phyloP scores from a whole-genome alignment of 2,113 vertebrate species.

The Psephotus haematonotus region DNA sequence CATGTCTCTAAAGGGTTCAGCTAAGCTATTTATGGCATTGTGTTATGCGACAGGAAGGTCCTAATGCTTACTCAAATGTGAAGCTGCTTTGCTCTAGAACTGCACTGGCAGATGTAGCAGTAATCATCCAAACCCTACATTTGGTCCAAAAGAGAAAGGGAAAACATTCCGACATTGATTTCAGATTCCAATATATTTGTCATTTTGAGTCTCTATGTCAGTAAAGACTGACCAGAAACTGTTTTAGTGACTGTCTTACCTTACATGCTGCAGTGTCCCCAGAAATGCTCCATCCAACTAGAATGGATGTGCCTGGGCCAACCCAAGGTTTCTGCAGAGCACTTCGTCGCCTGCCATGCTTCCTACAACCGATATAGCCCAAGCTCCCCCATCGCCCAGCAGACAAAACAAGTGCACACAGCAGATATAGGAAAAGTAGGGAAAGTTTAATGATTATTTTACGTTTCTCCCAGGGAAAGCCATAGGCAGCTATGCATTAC shows the following conservation, averaged over 20 bases:
- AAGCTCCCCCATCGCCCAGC: background rate
- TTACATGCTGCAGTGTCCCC: background rate
- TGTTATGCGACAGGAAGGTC: slow-evolving; percentile 18
- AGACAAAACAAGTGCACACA: background rate
- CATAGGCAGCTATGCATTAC: background rate
- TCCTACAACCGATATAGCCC: background rate
- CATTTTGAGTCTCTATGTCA: background rate
- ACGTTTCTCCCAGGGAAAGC: background rate
- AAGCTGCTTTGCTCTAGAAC: slow-evolving; percentile 18
- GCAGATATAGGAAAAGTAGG: background rate
- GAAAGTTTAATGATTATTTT: background rate
- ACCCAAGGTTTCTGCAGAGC: background rate
- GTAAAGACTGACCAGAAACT: background rate
- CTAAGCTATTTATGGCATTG: background rate
- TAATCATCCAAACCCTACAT: background rate
- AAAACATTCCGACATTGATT: background rate
- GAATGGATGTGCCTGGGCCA: accelerated
- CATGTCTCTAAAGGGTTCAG: background rate
- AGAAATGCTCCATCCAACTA: background rate
- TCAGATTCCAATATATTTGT: slow-evolving; percentile 30
- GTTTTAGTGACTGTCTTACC: background rate
- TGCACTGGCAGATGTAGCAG: background rate
- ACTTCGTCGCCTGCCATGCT: background rate
- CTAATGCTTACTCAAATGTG: background rate
- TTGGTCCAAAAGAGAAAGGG: background rate